Conservation (phyloP, 2,113 vertebrate species). For the Dasyurus viverrinus region DNA sequence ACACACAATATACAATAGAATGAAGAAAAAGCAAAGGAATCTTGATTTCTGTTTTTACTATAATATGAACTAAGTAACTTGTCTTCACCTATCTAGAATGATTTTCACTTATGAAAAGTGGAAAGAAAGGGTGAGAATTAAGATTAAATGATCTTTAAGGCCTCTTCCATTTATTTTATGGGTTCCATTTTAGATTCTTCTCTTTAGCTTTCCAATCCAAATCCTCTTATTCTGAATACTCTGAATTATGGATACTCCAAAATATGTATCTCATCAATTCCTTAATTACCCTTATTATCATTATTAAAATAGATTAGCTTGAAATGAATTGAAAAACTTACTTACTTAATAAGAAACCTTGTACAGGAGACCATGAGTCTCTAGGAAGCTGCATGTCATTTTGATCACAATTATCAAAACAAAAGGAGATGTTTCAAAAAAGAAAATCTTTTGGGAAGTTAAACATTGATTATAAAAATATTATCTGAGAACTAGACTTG, state of each 20-base stretch:
- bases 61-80: background rate
- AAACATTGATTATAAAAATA: background rate
- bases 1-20: background rate
- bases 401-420: background rate
- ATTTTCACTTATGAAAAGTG: background rate
- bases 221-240: background rate
- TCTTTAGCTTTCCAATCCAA: background rate
- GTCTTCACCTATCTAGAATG: background rate
- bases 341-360: background rate
- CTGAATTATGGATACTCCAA: background rate
- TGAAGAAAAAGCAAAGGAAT: background rate
- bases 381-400: background rate
- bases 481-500: background rate
- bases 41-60: background rate
- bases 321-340: background rate
- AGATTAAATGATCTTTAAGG: background rate
- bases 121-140: background rate
- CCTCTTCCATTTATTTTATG: background rate
- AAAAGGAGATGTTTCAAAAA: background rate
- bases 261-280: background rate
- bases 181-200: background rate
- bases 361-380: background rate
- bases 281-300: background rate
- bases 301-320: background rate
- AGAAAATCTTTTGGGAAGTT: background rate